Percentiles rank a stretch among this genome's conserved stretches.
phyloP scores from a whole-genome alignment of 53 echinoderm and acorn worm genomes.

The Actinopyga echinites region DNA sequence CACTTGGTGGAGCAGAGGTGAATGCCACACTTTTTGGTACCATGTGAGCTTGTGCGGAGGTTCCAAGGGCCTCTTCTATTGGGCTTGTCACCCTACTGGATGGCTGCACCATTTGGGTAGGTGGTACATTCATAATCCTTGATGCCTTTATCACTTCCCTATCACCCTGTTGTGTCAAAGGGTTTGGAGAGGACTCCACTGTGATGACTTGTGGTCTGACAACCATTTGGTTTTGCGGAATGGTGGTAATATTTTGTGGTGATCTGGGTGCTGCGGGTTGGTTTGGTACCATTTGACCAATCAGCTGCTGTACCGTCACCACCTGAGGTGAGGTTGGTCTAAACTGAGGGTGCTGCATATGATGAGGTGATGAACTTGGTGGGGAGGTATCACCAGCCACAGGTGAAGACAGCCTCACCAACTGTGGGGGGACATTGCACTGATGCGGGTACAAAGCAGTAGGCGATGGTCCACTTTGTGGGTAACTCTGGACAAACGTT shows the following conservation, averaged over 20 bases:
- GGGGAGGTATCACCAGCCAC: not conserved
- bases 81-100: not conserved
- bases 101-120: not conserved
- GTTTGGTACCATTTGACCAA: no score
- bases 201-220: no score
- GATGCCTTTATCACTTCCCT: no score
- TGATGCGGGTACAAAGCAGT: not conserved
- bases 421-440: not conserved
- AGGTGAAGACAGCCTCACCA: not conserved
- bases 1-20: not conserved
- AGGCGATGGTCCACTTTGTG: not conserved
- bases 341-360: not conserved
- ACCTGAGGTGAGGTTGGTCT: slow-evolving; percentile 5
- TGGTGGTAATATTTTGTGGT: no score
- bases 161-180: no score
- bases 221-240: no score
- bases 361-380: not conserved
- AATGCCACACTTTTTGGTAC: not conserved
- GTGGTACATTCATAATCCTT: no score
- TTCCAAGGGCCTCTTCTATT: not conserved
- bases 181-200: no score
- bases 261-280: no score
- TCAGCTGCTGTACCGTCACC: no score
- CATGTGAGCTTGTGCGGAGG: not conserved
- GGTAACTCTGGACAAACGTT: not conserved